Base-by-base conservation (phyloP, 2,888 invertebrate species). In the Azorinus chamasolen region DNA sequence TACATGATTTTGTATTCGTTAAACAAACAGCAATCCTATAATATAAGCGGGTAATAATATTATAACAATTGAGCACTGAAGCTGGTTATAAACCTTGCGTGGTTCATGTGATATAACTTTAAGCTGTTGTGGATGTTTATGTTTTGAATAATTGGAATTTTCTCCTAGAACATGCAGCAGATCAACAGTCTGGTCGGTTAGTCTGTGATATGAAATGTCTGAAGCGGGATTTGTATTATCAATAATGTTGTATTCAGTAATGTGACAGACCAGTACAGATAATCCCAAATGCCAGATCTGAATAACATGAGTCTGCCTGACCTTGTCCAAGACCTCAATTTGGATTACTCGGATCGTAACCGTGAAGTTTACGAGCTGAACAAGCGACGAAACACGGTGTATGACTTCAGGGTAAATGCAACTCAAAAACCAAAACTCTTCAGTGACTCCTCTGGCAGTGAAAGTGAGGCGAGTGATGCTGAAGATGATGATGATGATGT, bases 321-420 rank as follows among this genome's bases (percentile, higher is more conserved):
- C 43, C 27, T 18, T 20, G 61, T 77, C 1, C 73, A 77, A 50
- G 84, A 81, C 51, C 61, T 85, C 8, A 75, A 85, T 65, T 64
- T 85, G 10, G 83, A 85, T 63, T 85, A 83, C 59, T 81, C 83
- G 1, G 84, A 85, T 58, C 64, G 84, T 18, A 74, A 66, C 39
- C 65, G 65, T 41, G 69, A 76, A n/a, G 24, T 59, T 10, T 32
- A 32, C 41, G 32, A 50, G 2, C 45, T 37, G 6, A 39, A 53
- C 2, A 51, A 54, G 22, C 51, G 57, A 20, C 55, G 51, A 20
- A 41, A 55, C 10, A 62, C 66, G 18, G 51, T 55, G 25, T 65
- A 50, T 43, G 72, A 78, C 16, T 75, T 75, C 48, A 63, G 43
- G 43, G 39, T 75, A 16, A 59, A 69, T 45, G 75, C 72, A 14